phyloP scores from a whole-genome alignment of 1,140 invertebrate species.

The Diachasma alloeum region DNA sequence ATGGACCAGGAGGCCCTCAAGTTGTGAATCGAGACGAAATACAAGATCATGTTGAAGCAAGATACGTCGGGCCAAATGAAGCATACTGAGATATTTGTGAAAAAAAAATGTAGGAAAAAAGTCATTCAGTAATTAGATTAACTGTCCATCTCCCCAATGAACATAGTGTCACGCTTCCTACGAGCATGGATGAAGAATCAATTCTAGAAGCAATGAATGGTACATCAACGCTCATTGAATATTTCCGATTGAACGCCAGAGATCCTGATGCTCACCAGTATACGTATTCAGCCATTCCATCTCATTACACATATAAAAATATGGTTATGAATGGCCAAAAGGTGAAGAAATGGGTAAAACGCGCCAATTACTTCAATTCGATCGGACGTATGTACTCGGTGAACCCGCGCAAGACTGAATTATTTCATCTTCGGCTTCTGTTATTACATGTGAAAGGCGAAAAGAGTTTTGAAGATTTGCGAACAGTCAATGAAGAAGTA shows the following conservation, averaged over 20 bases:
- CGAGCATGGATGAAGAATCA: not conserved
- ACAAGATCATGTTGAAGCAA: too few species aligned
- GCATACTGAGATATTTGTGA: too few species aligned
- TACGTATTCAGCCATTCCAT: not conserved
- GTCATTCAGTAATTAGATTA: too few species aligned
- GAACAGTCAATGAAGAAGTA: slow-evolving; percentile 18
- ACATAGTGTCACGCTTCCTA: not conserved
- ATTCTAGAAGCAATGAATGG: not conserved
- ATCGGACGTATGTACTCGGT: not conserved
- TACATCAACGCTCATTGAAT: too few species aligned
- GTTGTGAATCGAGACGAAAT: too few species aligned
- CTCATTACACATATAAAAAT: not conserved
- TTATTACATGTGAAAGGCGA: not conserved
- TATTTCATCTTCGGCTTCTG: not conserved
- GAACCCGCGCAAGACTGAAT: not conserved
- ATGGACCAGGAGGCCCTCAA: not conserved
- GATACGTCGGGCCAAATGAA: too few species aligned
- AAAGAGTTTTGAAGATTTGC: slow-evolving; percentile 12
- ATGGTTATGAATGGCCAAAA: not conserved
- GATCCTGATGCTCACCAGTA: not conserved
- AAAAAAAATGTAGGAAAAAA: too few species aligned
- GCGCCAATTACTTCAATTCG: not conserved
- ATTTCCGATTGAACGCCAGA: not conserved
- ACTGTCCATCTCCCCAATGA: not conserved
- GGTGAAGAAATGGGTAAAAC: not conserved